A percentile compares a stretch with the other conserved stretches of the same genome.
Evolutionary conservation across 2,888 invertebrate genomes (phyloP).

Genomic region (Drosophila mimetica): DNA sequence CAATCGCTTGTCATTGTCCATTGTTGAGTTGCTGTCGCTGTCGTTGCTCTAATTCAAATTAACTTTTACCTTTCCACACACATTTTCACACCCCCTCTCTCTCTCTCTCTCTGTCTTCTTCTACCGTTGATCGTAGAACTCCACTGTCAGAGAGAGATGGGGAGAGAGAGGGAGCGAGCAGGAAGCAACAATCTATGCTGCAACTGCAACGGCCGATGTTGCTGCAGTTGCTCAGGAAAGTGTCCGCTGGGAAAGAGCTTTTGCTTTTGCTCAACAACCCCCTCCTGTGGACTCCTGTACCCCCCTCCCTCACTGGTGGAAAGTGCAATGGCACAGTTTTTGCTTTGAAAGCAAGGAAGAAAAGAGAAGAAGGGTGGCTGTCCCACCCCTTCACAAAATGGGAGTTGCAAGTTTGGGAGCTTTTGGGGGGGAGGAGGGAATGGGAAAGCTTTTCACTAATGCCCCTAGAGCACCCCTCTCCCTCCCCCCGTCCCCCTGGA

Average conservation of each 20-base stretch:
- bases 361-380: slow-evolving; percentile 9
- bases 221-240: slow-evolving; percentile 3
- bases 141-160: slow-evolving; percentile 15
- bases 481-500: slow-evolving; percentile 5
- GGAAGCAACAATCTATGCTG: slow-evolving; percentile 40
- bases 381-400: slow-evolving; percentile 1
- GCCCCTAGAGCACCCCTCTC: neutral
- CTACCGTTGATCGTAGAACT: slow-evolving; percentile 31
- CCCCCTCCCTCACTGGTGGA: neutral
- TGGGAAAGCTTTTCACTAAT: slow-evolving; percentile 18
- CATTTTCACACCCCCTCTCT: neutral
- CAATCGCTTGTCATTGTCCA: slow-evolving; percentile 59
- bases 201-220: slow-evolving; percentile 40
- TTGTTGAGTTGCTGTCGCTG: slow-evolving; percentile 35
- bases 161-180: slow-evolving; percentile 10
- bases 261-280: slow-evolving; percentile 29
- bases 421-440: slow-evolving; percentile 1
- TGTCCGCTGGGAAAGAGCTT: slow-evolving; percentile 14
- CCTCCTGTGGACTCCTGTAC: slow-evolving; percentile 11
- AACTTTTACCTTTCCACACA: slow-evolving; percentile 64
- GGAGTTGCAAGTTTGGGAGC: slow-evolving; percentile 18
- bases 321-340: slow-evolving; percentile 44
- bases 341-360: neutral
- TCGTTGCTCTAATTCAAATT: slow-evolving; percentile 61
- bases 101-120: neutral